These are phyloP conservation scores for Pelobates cultripes DNA, from an alignment of 2,797 vertebrate species.

Conservation along the genomic window DNA sequence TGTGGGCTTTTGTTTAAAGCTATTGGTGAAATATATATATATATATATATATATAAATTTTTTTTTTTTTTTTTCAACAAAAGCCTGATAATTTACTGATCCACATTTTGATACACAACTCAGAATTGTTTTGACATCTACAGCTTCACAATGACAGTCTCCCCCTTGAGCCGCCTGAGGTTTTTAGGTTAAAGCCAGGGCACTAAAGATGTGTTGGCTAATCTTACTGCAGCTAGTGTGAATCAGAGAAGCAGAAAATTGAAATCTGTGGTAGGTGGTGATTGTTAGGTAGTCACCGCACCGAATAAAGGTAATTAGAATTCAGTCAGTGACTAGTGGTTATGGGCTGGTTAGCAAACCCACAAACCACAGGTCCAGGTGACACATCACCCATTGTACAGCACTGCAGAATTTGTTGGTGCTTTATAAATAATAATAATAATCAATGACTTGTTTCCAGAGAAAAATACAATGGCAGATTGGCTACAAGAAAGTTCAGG, in stretches of 20 bases:
- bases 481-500: no score
- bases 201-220: neutral
- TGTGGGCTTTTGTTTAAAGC: no score
- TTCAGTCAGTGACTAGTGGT: no score
- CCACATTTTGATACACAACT: neutral
- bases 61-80: neutral
- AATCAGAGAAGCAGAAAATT: slow-evolving; percentile 12
- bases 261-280: slow-evolving; percentile 1
- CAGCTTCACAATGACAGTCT: neutral
- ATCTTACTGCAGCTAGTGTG: neutral
- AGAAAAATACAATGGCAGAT: no score
- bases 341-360: no score
- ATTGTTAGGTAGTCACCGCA: neutral
- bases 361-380: no score
- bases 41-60: neutral
- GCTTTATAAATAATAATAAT: no score
- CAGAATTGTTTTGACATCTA: neutral
- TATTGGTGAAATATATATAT: neutral
- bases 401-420: no score
- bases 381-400: no score
- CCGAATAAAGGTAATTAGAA: neutral
- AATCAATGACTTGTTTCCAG: no score
- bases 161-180: neutral
- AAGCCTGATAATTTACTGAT: neutral
- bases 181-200: slow-evolving; percentile 3